Conservation (phyloP, 2,113 vertebrate genomes). For the Rousettus leschenaultii region DNA sequence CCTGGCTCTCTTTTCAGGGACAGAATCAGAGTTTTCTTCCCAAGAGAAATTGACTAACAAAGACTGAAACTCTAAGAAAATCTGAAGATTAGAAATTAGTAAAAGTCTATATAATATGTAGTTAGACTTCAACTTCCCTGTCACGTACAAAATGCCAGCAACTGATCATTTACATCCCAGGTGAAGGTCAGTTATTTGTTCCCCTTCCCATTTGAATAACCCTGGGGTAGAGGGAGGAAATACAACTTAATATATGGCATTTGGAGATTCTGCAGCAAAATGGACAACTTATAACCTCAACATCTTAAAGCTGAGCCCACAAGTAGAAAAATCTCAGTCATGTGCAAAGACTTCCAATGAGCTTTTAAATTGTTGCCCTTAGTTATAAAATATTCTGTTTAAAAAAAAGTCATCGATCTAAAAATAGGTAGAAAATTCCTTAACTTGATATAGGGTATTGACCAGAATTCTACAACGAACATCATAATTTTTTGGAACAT, state of each 20-base stretch:
- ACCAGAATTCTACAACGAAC: background rate
- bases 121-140: background rate
- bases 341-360: background rate
- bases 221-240: background rate
- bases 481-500: background rate
- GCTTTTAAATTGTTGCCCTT: background rate
- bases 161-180: background rate
- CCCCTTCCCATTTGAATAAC: background rate
- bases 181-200: background rate
- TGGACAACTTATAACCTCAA: background rate
- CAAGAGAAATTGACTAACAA: constrained; percentile 18
- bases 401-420: background rate
- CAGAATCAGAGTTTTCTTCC: constrained; percentile 25
- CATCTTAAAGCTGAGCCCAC: background rate
- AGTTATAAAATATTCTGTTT: background rate
- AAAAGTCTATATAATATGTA: background rate
- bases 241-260: background rate
- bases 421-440: background rate
- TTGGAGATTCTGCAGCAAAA: background rate
- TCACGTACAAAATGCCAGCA: background rate
- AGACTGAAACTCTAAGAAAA: background rate
- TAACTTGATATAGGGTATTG: background rate
- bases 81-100: background rate
- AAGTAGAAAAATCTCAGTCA: background rate
- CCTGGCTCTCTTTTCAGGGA: background rate